Conservation (phyloP, 2,888 invertebrate genomes). For the Epirrhoe alternata region DNA sequence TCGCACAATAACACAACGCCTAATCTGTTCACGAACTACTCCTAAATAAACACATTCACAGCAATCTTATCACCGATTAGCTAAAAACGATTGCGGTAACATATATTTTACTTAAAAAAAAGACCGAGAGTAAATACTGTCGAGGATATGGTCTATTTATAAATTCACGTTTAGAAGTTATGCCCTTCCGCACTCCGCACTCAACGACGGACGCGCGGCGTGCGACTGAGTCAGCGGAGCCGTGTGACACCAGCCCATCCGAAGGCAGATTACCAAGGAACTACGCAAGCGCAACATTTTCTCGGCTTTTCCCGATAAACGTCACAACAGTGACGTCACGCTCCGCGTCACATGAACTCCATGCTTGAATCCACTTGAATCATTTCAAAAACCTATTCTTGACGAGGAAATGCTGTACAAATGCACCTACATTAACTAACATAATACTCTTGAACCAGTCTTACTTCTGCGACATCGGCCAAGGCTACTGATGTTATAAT, state of each 20-base stretch:
- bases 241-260: constrained; percentile 49
- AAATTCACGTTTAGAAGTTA: constrained; percentile 35
- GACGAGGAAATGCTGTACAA: constrained; percentile 4
- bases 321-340: constrained; percentile 57
- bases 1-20: constrained; percentile 43
- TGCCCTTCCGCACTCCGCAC: constrained; percentile 74
- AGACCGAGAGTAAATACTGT: constrained; percentile 26
- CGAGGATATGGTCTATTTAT: constrained; percentile 30
- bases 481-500: not conserved
- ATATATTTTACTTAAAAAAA: constrained; percentile 23
- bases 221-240: constrained; percentile 57
- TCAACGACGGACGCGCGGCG: constrained; percentile 67
- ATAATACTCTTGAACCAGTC: not conserved
- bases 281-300: constrained; percentile 78
- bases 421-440: not conserved
- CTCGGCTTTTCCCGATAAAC: constrained; percentile 66
- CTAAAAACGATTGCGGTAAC: not conserved
- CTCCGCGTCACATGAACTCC: constrained; percentile 48
- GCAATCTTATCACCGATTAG: constrained; percentile 6
- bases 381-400: constrained; percentile 18
- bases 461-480: not conserved
- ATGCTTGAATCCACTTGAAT: constrained; percentile 33
- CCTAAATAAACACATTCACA: constrained; percentile 19
- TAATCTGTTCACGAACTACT: constrained; percentile 27
- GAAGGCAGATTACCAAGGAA: constrained; percentile 64